Conservation (phyloP, 2,113 vertebrate genomes). For the Rhagologus leucostigma region DNA sequence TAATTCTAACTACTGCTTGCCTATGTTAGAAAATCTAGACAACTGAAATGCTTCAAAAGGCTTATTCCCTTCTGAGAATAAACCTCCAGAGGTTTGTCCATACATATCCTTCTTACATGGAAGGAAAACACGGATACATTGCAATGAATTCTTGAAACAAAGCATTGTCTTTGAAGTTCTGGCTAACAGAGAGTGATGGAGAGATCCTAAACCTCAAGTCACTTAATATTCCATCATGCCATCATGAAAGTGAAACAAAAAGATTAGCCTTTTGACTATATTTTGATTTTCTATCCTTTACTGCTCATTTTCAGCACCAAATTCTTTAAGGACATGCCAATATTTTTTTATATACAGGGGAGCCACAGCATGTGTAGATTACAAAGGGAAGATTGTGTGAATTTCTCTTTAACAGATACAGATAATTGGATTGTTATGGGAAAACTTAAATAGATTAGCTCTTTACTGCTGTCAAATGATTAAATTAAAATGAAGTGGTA, state of each 20-base stretch:
- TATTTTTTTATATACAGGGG: neutral
- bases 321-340: neutral
- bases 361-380: neutral
- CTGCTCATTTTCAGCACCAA: neutral
- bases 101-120: neutral
- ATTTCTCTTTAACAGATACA: neutral
- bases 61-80: neutral
- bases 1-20: neutral
- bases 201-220: neutral
- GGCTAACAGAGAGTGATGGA: neutral
- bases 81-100: neutral
- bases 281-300: neutral
- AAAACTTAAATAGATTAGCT: neutral
- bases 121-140: neutral
- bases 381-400: neutral
- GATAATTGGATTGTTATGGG: neutral
- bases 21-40: neutral
- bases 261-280: neutral
- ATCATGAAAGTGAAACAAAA: neutral
- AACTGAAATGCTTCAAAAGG: neutral
- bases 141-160: neutral
- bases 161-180: neutral
- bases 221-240: neutral
- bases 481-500: neutral
- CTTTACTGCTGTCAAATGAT: neutral